Base-by-base conservation (phyloP, 1,140 invertebrate genomes). In the Phenacoccus solenopsis region DNA sequence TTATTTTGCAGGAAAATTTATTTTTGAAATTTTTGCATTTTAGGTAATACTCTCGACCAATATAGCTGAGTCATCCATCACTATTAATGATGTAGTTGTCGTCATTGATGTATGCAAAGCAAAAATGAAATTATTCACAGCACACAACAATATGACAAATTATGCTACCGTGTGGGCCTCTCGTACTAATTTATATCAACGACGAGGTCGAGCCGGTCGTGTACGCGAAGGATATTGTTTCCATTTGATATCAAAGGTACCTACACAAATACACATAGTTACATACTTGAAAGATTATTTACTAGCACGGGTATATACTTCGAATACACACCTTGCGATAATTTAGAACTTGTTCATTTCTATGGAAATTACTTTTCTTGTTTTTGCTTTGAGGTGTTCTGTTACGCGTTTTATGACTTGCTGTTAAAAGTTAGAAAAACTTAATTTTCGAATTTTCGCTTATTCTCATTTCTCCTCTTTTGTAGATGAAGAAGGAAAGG, bases 31-130 rank as follows among this genome's bases (percentile, higher is more conserved):
- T n/a, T n/a, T n/a, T n/a, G n/a, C n/a, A n/a, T n/a, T n/a, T n/a
- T 49, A 88, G 83, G 86, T 95, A 49, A 95, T 96, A 74, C 76
- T 96, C 13, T 88, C 93, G 1, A 96, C 93, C 0, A 95, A 95
- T 76, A 94, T 96, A 74, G 93, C 93, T 0, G 93, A 96, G 81
- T 93, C 92, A 0, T 94, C 94, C 7, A 94, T 98, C 67, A 98
- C 95, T 4, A 98, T 98, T 73, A 90, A 98, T 77, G 95, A 98
- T 78, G 90, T 98, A 7, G 94, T 98, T 1, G 97, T 90, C 78
- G 95, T 98, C 0, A 90, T 98, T 74, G 94, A 98, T 79, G 90
- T 89, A 35, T 95, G 94, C 77, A 96, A 96, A 80, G 90, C 93
- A 0, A 97, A 97, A 77, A 91, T 96, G 83, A 98, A 97, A 76